A percentile compares a stretch with the other conserved stretches of the same genome.
Conservation (phyloP, 2,797 vertebrate species). For the Melanotaenia pygmaea region DNA sequence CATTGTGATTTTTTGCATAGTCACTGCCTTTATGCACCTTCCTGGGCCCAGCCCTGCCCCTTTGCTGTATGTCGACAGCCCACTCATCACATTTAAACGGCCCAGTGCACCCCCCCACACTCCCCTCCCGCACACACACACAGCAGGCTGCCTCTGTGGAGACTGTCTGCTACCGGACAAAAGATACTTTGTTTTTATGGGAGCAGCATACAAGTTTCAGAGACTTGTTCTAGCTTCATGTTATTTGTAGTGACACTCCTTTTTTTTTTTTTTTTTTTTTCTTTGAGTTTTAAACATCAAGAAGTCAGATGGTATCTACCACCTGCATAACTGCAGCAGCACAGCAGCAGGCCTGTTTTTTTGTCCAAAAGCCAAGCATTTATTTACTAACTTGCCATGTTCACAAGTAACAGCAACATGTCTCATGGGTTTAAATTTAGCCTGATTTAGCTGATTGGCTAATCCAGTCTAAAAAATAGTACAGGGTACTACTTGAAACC, state of each 20-base stretch:
- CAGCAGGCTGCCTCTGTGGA: constrained; percentile 60
- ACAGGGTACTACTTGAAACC: too few species aligned
- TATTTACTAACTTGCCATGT: not conserved
- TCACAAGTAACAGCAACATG: constrained; percentile 4
- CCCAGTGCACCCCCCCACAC: constrained; percentile 56
- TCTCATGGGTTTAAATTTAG: constrained; percentile 1
- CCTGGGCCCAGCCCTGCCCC: constrained; percentile 74
- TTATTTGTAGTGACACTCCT: constrained; percentile 32
- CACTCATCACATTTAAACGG: constrained; percentile 82
- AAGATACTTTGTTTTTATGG: constrained; percentile 75
- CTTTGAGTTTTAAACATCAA: constrained; percentile 26
- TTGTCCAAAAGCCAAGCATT: not conserved
- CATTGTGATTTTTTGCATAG: constrained; percentile 78
- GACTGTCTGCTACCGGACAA: constrained; percentile 74
- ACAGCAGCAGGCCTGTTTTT: not conserved
- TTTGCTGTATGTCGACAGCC: constrained; percentile 73
- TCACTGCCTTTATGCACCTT: constrained; percentile 82
- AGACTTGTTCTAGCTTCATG: constrained; percentile 60
- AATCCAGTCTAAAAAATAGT: not conserved
- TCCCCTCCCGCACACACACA: constrained; percentile 32
- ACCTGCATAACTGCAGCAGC: not conserved
- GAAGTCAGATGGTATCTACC: constrained; percentile 19
- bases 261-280: constrained; percentile 14
- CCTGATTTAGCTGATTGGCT: not conserved
- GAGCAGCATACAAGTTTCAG: constrained; percentile 56